Conservation (phyloP, 2,113 vertebrate genomes). For the Rhagologus leucostigma region DNA sequence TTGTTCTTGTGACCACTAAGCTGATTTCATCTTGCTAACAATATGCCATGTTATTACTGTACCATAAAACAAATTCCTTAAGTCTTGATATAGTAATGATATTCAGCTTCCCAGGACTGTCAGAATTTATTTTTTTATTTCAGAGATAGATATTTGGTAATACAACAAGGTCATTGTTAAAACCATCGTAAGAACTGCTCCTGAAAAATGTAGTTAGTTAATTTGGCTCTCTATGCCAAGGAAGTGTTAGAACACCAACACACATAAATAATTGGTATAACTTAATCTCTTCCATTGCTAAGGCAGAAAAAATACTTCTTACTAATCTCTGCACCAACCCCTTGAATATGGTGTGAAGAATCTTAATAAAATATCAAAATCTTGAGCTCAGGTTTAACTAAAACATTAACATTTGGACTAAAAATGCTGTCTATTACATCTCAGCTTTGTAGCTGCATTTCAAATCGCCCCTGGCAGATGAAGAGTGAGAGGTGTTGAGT, state of each 20-base stretch:
- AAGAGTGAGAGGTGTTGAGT: background rate
- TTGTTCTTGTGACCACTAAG: background rate
- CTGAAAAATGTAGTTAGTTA: background rate
- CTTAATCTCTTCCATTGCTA: background rate
- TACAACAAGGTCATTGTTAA: background rate
- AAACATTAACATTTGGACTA: background rate
- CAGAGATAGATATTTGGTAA: background rate
- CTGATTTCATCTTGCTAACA: background rate
- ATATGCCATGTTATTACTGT: background rate
- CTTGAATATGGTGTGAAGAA: background rate
- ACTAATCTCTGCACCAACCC: background rate
- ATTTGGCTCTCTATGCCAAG: background rate
- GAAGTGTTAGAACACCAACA: background rate
- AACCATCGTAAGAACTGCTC: background rate
- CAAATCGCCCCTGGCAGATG: background rate
- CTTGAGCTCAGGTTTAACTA: background rate
- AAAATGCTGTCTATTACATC: background rate
- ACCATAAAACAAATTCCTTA: background rate
- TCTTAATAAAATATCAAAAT: background rate
- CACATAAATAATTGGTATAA: background rate
- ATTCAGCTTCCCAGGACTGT: background rate
- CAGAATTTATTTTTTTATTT: background rate
- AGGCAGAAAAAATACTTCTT: background rate
- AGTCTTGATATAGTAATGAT: background rate
- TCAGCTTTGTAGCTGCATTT: background rate